These are phyloP conservation scores for Eupelmus urozonus DNA, from an alignment of 2,888 invertebrate genomes.

Conservation along the genomic window DNA sequence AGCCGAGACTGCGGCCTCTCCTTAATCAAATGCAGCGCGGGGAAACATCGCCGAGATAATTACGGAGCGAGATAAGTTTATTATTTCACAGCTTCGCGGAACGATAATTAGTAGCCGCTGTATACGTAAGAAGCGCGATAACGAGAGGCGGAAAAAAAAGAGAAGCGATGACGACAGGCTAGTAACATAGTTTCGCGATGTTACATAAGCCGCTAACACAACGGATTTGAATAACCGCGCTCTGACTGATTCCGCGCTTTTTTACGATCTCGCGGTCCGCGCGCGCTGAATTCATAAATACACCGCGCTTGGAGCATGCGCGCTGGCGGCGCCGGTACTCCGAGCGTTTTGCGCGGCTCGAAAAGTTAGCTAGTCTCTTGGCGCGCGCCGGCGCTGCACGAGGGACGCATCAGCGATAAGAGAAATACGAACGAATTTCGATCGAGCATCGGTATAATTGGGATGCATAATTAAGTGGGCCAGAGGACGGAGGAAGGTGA, in stretches of 20 bases:
- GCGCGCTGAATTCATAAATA: conserved; percentile 9
- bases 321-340: background rate
- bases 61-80: too few relatives aligned
- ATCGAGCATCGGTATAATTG: too few relatives aligned
- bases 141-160: background rate
- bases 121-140: background rate
- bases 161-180: conserved; percentile 14
- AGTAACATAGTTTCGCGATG: background rate
- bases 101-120: background rate
- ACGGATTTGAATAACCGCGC: too few relatives aligned
- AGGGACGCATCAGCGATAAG: background rate
- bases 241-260: too few relatives aligned
- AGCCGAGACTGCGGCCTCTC: background rate
- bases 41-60: too few relatives aligned
- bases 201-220: background rate
- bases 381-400: background rate
- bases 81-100: background rate
- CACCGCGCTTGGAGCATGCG: conserved; percentile 9
- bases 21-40: too few relatives aligned
- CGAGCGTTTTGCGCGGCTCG: too few relatives aligned
- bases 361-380: background rate
- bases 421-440: too few relatives aligned
- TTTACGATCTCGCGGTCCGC: too few relatives aligned
- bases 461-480: too few relatives aligned
- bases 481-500: too few relatives aligned